Conservation (phyloP, 2,888 invertebrate species). For the Pristionchus arcanus region DNA sequence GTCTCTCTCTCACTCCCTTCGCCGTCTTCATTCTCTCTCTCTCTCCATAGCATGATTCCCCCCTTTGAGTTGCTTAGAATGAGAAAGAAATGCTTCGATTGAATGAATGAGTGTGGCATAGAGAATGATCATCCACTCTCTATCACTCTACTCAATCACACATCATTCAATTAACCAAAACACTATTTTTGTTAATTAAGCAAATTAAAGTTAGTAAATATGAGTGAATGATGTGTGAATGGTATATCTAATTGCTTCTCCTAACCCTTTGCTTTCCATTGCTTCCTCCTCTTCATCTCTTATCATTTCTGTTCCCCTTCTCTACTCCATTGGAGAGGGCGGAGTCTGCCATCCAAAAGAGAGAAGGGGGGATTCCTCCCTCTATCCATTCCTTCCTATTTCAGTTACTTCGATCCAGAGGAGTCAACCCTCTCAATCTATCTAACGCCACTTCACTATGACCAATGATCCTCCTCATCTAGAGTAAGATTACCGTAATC, state of each 20-base stretch:
- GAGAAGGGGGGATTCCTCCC: not conserved
- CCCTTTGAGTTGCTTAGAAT: constrained; percentile 27
- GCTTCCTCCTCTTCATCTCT: constrained; percentile 22
- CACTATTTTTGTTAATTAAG: not conserved
- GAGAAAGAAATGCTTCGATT: constrained; percentile 1
- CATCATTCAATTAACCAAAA: not conserved
- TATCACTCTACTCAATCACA: not conserved
- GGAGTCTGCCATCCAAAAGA: constrained; percentile 31
- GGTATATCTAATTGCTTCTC: not conserved
- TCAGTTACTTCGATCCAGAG: constrained; percentile 77
- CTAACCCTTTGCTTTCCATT: constrained; percentile 8
- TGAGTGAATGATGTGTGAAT: not conserved
- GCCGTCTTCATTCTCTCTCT: not conserved
- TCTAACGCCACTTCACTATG: constrained; percentile 75
- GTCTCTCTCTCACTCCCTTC: not conserved
- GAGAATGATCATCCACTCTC: not conserved
- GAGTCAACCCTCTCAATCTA: constrained; percentile 75
- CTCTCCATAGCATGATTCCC: constrained; percentile 7
- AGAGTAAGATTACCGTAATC: constrained; percentile 6
- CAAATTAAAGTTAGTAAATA: not conserved
- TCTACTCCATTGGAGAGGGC: constrained; percentile 1
- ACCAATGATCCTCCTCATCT: not conserved
- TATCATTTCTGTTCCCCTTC: constrained; percentile 24
- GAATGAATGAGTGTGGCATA: not conserved
- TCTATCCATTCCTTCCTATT: constrained; percentile 58